Evolutionary conservation across 2,797 vertebrate species (phyloP), one percentile per base, ranked within the genome.

Genomic region (Euthynnus affinis): DNA sequence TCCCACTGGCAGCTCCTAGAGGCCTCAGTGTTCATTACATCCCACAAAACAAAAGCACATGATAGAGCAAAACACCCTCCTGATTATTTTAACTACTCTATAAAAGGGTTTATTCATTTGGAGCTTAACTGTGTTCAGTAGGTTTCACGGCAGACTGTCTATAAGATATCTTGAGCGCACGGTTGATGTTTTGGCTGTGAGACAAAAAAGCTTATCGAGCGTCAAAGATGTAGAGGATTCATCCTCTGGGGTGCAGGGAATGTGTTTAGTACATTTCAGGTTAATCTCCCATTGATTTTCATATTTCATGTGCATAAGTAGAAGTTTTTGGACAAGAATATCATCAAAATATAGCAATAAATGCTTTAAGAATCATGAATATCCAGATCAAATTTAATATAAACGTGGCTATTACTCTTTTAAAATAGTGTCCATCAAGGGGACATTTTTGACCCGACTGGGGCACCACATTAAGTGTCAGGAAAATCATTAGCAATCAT

Each of bases 1-100:
- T 25, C 51, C 17, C 51, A 77, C 17, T 3, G 40, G 55, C 22
- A 49, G 42, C 34, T 22, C 37, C 42, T n/a, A 25, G 18, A 32
- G 52, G 48, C 14, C 52, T 60, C 14, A 25, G 9, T 46, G 52
- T 71, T 48, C 23, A 58, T 62, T n/a, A 66, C 51, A 67, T 1
- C 0, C 2, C 44, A 66, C 13, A 22, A 67, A 59, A 58, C 12
- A 12, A 46, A 57, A 37, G 2, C 2, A 34, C 3, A 27, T 29
- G 3, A 77, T 0, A 15, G 32, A 37, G 8, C 34, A 59, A 51
- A 3, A 29, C 27, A 29, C 5, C 6, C 2, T n/a, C 14, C 5
- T 49, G 9, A 14, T 52, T 20, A 44, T 6, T 29, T 40, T 51
- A 51, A 6, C 27, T 49, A 22, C 29, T 46, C 3, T 23, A 37